Conservation (phyloP, 2,888 invertebrate genomes). For the Troilus luridus region DNA sequence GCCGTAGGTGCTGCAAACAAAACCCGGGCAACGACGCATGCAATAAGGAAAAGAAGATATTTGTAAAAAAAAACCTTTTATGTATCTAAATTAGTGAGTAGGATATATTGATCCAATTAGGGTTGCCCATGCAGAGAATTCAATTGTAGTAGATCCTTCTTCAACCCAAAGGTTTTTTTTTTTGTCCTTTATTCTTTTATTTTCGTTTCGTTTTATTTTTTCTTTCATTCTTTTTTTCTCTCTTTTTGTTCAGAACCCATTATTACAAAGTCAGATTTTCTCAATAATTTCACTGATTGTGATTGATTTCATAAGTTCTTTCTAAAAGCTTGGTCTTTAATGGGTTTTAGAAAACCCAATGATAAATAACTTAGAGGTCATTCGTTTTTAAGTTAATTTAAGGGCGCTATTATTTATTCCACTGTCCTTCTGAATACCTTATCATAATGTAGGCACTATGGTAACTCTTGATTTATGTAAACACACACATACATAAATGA, state of each 20-base stretch:
- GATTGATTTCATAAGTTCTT: neutral
- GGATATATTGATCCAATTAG: slow-evolving; percentile 40
- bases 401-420: too few species aligned
- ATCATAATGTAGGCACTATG: too few species aligned
- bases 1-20: neutral
- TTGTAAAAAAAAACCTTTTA: neutral
- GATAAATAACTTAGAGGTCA: neutral
- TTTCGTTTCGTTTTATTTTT: too few species aligned
- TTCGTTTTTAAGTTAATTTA: neutral
- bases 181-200: neutral
- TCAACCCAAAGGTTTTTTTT: neutral
- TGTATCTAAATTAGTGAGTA: slow-evolving; percentile 15
- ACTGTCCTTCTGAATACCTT: too few species aligned
- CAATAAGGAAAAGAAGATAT: slow-evolving; percentile 4
- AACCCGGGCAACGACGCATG: neutral
- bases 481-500: too few species aligned
- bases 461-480: too few species aligned
- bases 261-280: neutral
- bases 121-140: neutral
- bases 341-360: neutral
- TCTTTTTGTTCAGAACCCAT: neutral
- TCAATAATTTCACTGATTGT: neutral
- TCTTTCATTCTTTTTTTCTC: too few species aligned
- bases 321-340: neutral
- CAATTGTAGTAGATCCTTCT: neutral